phyloP scores from a whole-genome alignment of 1,140 invertebrate genomes.

The Nautilus pompilius region DNA sequence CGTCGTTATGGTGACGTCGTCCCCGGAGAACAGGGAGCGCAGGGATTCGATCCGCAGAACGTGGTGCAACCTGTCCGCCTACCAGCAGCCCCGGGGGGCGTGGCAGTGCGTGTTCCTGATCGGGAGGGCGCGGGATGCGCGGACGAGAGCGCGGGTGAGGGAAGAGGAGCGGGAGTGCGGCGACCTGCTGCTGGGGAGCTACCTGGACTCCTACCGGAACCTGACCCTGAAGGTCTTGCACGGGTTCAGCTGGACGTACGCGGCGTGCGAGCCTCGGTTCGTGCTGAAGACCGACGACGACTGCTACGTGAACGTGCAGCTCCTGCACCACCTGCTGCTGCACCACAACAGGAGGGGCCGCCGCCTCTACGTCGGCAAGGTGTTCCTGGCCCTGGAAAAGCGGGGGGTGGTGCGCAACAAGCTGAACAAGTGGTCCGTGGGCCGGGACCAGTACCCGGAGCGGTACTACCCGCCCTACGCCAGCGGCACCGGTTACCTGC shows the following conservation, averaged over 20 bases:
- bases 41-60: slow-evolving; percentile 30
- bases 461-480: slow-evolving; percentile 35
- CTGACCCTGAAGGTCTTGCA: slow-evolving; percentile 38
- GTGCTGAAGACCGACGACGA: slow-evolving; percentile 45
- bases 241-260: slow-evolving; percentile 29
- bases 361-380: slow-evolving; percentile 34
- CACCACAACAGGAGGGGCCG: slow-evolving; percentile 19
- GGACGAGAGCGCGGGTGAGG: slow-evolving; percentile 6
- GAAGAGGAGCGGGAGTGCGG: slow-evolving; percentile 19
- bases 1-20: slow-evolving; percentile 32
- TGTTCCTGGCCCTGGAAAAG: slow-evolving; percentile 17
- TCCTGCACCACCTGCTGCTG: slow-evolving; percentile 29
- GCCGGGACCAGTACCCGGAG: slow-evolving; percentile 18
- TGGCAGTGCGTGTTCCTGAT: slow-evolving; percentile 44
- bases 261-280: slow-evolving; percentile 22
- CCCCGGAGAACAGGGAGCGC: slow-evolving; percentile 24
- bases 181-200: slow-evolving; percentile 39
- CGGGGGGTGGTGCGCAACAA: slow-evolving; percentile 25
- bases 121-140: slow-evolving; percentile 15
- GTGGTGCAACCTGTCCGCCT: slow-evolving; percentile 29
- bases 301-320: slow-evolving; percentile 38
- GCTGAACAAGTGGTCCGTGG: slow-evolving; percentile 30
- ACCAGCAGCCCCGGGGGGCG: slow-evolving; percentile 5
- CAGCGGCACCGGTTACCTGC: slow-evolving; percentile 37
- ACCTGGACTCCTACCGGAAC: slow-evolving; percentile 40